These are phyloP conservation scores for Lordiphosa fenestrarum DNA, from an alignment of 2,888 invertebrate genomes.

Conservation along the genomic window DNA sequence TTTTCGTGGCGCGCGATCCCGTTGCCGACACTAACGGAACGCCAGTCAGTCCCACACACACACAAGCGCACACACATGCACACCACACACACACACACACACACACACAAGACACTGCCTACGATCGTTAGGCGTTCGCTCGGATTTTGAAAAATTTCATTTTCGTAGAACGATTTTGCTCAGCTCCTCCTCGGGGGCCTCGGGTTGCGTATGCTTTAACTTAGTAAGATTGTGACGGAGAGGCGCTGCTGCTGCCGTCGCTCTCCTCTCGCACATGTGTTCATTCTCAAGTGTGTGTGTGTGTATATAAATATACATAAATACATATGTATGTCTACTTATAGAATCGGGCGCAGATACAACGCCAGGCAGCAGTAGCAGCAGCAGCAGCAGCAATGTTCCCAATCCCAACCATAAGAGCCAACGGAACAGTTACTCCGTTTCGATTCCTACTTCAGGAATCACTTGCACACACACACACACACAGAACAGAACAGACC, in stretches of 20 bases:
- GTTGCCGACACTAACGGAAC: slow-evolving; percentile 74
- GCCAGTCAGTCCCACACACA: slow-evolving; percentile 46
- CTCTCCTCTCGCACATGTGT: slow-evolving; percentile 58
- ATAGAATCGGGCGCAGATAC: slow-evolving; percentile 58
- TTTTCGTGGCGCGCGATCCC: slow-evolving; percentile 72
- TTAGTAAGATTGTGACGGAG: slow-evolving; percentile 65
- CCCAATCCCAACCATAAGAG: slow-evolving; percentile 31
- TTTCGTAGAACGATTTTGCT: slow-evolving; percentile 14
- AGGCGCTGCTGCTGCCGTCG: slow-evolving; percentile 3
- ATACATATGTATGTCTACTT: slow-evolving; percentile 61
- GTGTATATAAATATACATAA: slow-evolving; percentile 49
- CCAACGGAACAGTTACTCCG: slow-evolving; percentile 44
- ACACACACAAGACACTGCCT: slow-evolving; percentile 36
- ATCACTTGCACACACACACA: slow-evolving; percentile 8
- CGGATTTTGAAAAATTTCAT: slow-evolving; percentile 22
- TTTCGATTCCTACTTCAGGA: slow-evolving; percentile 30
- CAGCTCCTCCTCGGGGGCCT: slow-evolving; percentile 32
- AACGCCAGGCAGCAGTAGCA: slow-evolving; percentile 19
- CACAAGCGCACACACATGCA: slow-evolving; percentile 30
- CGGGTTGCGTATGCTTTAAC: slow-evolving; percentile 57
- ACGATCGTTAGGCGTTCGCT: slow-evolving; percentile 67
- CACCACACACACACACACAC: slow-evolving; percentile 17
- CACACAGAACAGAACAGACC: no score
- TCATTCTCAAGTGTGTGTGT: slow-evolving; percentile 23
- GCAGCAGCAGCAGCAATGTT: slow-evolving; percentile 32